These are phyloP conservation scores for Peromyscus melanophrys DNA, from an alignment of 2,797 vertebrate genomes.

Conservation along the genomic window DNA sequence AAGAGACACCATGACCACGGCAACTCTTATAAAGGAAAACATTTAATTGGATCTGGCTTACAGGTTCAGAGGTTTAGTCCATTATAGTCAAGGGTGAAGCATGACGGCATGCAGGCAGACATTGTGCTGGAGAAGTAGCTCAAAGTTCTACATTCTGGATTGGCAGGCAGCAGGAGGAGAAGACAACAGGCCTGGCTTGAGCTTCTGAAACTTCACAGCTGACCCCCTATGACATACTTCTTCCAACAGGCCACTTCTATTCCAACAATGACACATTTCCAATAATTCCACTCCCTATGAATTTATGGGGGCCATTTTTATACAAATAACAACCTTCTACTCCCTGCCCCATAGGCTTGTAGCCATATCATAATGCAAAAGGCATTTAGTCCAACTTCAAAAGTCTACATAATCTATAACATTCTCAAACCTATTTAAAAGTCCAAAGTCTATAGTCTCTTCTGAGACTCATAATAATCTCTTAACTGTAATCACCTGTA, in stretches of 20 bases:
- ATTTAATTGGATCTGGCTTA: not conserved
- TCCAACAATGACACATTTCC: not conserved
- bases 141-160: not conserved
- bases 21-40: not conserved
- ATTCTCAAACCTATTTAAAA: not conserved
- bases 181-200: not conserved
- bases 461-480: not conserved
- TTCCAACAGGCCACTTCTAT: not conserved
- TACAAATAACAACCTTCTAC: not conserved
- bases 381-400: not conserved
- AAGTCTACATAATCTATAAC: not conserved
- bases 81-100: not conserved
- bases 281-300: not conserved
- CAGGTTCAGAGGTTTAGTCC: not conserved
- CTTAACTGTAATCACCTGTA: not conserved
- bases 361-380: not conserved
- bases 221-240: not conserved
- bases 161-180: not conserved
- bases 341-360: not conserved
- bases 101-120: rapidly evolving
- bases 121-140: not conserved
- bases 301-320: not conserved
- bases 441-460: not conserved
- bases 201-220: not conserved
- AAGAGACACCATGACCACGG: not conserved